phyloP scores from a whole-genome alignment of 2,888 invertebrate genomes.

The Aspidapion aeneum region DNA sequence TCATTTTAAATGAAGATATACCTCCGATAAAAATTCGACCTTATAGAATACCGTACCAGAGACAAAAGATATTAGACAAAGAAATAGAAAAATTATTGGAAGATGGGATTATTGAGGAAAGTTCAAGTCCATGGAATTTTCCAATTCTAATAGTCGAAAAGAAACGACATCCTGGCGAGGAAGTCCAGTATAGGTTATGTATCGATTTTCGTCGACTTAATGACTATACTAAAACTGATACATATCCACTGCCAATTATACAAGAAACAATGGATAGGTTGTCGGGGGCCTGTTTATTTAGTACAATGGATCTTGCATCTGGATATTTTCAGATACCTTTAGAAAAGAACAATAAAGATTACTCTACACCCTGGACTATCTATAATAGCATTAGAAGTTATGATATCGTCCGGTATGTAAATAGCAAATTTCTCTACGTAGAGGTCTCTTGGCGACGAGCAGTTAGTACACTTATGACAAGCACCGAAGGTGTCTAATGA shows the following conservation, averaged over 20 bases:
- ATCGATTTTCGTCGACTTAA: constrained; percentile 24
- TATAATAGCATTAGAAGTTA: neutral
- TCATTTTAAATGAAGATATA: constrained; percentile 7
- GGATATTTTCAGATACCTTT: constrained; percentile 31
- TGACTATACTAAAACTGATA: constrained; percentile 20
- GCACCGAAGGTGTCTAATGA: neutral
- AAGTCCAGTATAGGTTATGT: constrained; percentile 21
- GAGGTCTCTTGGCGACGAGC: neutral
- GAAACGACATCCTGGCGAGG: constrained; percentile 16
- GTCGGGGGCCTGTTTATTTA: neutral
- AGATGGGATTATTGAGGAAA: constrained; percentile 10
- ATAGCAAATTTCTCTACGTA: neutral
- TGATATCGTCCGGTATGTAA: neutral
- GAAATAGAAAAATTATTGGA: neutral
- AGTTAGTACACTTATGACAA: neutral
- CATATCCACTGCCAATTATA: constrained; percentile 27
- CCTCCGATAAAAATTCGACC: constrained; percentile 7
- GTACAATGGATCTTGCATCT: constrained; percentile 9
- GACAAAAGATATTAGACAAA: neutral
- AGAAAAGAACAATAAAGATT: too few relatives aligned
- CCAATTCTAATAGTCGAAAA: constrained; percentile 39
- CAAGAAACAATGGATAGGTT: constrained; percentile 31
- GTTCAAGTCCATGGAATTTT: constrained; percentile 35
- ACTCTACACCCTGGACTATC: neutral
- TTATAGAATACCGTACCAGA: neutral